These are phyloP conservation scores for Lasioglossum marginatum DNA, from an alignment of 2,888 invertebrate genomes.

Conservation along the genomic window DNA sequence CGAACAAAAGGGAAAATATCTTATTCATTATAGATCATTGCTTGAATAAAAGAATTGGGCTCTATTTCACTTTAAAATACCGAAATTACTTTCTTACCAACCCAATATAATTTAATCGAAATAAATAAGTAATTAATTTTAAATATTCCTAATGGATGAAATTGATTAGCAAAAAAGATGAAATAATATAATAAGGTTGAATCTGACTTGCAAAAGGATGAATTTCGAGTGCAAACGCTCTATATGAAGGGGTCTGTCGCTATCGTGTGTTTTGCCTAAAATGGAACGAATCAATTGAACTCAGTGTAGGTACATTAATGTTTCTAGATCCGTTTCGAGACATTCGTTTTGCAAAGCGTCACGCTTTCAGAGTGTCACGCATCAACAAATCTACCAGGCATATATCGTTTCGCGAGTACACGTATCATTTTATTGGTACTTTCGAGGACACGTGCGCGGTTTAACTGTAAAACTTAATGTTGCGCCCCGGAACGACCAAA, in stretches of 20 bases:
- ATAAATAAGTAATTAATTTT: too few relatives aligned
- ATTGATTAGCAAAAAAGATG: too few relatives aligned
- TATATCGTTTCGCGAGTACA: slow-evolving; percentile 15
- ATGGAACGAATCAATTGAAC: background rate
- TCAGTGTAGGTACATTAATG: background rate
- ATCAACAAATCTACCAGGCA: slow-evolving; percentile 15
- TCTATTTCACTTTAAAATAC: too few relatives aligned
- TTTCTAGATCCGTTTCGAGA: background rate
- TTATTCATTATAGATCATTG: too few relatives aligned
- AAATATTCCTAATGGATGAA: too few relatives aligned
- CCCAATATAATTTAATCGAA: too few relatives aligned
- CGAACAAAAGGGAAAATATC: too few relatives aligned
- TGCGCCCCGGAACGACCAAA: slow-evolving; percentile 50
- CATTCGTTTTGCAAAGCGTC: slow-evolving; percentile 11
- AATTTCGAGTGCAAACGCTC: too few relatives aligned
- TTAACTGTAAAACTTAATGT: slow-evolving; percentile 68
- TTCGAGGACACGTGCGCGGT: slow-evolving; percentile 57
- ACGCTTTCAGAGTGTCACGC: slow-evolving; percentile 43
- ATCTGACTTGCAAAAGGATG: too few relatives aligned
- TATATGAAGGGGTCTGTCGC: background rate
- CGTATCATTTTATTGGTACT: slow-evolving; percentile 61
- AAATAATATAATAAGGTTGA: too few relatives aligned
- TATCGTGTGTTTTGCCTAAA: background rate
- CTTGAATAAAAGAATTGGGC: too few relatives aligned
- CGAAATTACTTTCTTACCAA: too few relatives aligned